Conservation (phyloP, 2,797 vertebrate species). For the Sebastes flavidus region DNA sequence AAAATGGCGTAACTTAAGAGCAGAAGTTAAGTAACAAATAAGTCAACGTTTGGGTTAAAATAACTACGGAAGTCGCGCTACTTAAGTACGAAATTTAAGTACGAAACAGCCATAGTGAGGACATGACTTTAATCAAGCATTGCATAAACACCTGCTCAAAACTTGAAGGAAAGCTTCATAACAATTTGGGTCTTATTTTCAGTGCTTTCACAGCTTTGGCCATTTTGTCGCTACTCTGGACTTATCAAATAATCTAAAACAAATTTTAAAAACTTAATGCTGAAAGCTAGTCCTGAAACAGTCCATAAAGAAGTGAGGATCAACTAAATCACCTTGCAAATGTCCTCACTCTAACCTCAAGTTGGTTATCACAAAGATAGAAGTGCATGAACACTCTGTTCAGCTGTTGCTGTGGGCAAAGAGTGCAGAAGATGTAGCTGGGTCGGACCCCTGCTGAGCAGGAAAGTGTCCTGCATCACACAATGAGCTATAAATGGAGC, state of each 20-base stretch:
- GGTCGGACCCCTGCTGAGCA: constrained; percentile 7
- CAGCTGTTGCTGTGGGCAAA: background rate
- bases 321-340: background rate
- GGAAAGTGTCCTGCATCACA: constrained; percentile 14
- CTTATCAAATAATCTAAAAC: background rate
- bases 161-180: too few relatives aligned
- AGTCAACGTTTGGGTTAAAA: too few relatives aligned
- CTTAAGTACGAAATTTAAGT: too few relatives aligned
- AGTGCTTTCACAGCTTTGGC: background rate
- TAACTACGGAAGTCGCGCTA: too few relatives aligned
- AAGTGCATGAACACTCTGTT: background rate
- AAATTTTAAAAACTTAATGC: background rate
- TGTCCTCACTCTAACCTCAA: background rate
- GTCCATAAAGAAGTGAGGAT: background rate
- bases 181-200: background rate
- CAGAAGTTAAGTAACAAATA: too few relatives aligned
- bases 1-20: too few relatives aligned
- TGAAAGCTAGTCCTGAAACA: background rate
- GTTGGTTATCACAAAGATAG: background rate
- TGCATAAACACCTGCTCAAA: too few relatives aligned
- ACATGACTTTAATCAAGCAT: too few relatives aligned
- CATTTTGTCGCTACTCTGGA: background rate
- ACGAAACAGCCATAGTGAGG: too few relatives aligned
- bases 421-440: background rate
- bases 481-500: constrained; percentile 49